Percentiles rank a stretch among this genome's conserved stretches.
phyloP scores from a whole-genome alignment of 2,113 vertebrate genomes.

The Dunckerocampus dactyliophorus region DNA sequence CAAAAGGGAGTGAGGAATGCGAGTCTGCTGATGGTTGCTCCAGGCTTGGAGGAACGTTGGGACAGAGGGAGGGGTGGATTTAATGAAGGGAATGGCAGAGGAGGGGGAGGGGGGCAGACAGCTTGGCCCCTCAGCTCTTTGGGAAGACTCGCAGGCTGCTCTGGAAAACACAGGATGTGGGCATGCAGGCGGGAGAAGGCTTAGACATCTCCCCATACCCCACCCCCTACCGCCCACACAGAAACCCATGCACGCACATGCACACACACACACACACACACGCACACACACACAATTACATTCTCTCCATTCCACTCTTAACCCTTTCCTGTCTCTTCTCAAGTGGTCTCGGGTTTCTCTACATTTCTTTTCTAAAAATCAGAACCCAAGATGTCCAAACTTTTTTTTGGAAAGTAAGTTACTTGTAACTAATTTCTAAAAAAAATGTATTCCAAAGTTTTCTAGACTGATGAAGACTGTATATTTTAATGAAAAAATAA shows the following conservation, averaged over 20 bases:
- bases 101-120: constrained; percentile 65
- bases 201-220: constrained; percentile 54
- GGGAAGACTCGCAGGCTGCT: constrained; percentile 69
- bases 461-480: background rate
- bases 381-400: background rate
- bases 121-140: constrained; percentile 71
- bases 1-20: constrained; percentile 69
- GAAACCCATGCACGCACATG: constrained; percentile 17
- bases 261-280: constrained; percentile 31
- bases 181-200: constrained; percentile 65
- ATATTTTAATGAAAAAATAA: background rate
- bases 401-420: too few relatives aligned
- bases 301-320: constrained; percentile 56
- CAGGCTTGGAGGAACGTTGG: constrained; percentile 63
- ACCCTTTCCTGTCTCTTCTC: constrained; percentile 59
- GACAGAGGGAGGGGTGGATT: constrained; percentile 61
- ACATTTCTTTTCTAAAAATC: constrained; percentile 13
- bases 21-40: constrained; percentile 68
- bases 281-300: constrained; percentile 36
- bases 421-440: background rate
- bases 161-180: constrained; percentile 79
- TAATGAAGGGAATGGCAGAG: constrained; percentile 58
- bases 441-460: background rate
- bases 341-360: background rate
- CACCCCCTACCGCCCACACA: constrained; percentile 31